Conservation (phyloP, 2,113 vertebrate species). For the Mirounga angustirostris region DNA sequence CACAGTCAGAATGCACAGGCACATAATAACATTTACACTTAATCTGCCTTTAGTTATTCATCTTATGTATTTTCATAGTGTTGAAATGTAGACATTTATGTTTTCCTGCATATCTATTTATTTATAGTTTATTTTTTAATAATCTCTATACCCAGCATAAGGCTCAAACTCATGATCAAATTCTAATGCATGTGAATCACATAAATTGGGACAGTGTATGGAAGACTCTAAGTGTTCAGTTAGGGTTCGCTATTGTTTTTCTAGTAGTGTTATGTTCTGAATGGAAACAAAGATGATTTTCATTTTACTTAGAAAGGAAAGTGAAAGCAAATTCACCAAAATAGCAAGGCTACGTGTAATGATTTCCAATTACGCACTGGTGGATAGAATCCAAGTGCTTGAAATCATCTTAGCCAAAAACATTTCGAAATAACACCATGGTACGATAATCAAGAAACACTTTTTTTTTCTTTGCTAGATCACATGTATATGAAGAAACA, state of each 20-base stretch:
- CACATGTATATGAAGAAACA: not conserved
- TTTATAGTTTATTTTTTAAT: not conserved
- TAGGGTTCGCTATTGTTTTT: not conserved
- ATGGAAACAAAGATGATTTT: conserved; percentile 40
- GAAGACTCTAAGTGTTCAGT: fast-evolving
- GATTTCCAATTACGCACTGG: fast-evolving
- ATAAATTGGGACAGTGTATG: not conserved
- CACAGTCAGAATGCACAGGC: not conserved
- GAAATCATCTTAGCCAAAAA: not conserved
- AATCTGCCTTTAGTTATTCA: not conserved
- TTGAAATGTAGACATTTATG: not conserved
- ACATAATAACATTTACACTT: fast-evolving
- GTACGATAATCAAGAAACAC: not conserved
- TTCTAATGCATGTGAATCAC: not conserved
- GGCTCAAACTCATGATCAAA: not conserved
- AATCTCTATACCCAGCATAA: not conserved
- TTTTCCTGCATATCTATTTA: not conserved
- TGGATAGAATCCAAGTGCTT: not conserved
- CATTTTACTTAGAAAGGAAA: conserved; percentile 21
- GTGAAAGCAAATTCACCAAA: not conserved
- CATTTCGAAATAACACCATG: not conserved
- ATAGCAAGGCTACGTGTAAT: fast-evolving
- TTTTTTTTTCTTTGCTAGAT: not conserved
- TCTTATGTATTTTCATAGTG: too few relatives aligned
- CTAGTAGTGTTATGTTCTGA: not conserved